A percentile compares a stretch with the other conserved stretches of the same genome.
These are phyloP conservation scores for Tenualosa ilisha DNA, from an alignment of 2,797 vertebrate genomes.

Conservation along the genomic window DNA sequence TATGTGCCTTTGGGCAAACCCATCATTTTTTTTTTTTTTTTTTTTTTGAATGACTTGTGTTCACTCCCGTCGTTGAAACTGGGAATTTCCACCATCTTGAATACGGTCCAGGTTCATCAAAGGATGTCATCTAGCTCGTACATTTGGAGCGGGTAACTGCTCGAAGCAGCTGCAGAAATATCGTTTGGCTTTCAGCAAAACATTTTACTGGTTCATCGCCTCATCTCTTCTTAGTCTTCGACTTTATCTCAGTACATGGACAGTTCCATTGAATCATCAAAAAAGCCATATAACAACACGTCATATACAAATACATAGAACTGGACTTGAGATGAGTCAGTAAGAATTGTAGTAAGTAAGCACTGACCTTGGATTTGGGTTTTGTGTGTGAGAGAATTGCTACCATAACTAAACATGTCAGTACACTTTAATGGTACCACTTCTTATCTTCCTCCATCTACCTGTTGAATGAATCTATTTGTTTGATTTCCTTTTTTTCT, in stretches of 20 bases:
- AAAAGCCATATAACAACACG: too few relatives aligned
- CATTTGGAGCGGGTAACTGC: too few relatives aligned
- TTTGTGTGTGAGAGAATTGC: neutral
- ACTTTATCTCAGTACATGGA: too few relatives aligned
- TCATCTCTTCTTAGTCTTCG: too few relatives aligned
- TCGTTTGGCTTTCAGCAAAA: neutral
- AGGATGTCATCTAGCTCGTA: neutral
- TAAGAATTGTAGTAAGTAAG: too few relatives aligned
- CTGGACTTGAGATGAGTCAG: too few relatives aligned
- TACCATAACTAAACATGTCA: neutral
- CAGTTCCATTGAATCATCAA: too few relatives aligned
- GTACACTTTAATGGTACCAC: neutral
- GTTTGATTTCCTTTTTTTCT: too few relatives aligned
- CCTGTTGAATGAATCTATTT: slow-evolving; percentile 37
- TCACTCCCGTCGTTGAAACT: neutral
- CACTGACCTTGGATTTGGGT: too few relatives aligned
- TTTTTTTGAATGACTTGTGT: neutral
- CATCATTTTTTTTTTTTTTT: neutral
- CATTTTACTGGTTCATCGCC: neutral
- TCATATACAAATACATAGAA: too few relatives aligned
- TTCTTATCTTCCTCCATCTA: slow-evolving; percentile 43
- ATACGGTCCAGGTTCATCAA: neutral
- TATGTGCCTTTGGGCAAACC: neutral
- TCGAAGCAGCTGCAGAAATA: neutral
- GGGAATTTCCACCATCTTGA: neutral